Base-by-base conservation (phyloP, 2,113 vertebrate species). In the Crotalus tigris region DNA sequence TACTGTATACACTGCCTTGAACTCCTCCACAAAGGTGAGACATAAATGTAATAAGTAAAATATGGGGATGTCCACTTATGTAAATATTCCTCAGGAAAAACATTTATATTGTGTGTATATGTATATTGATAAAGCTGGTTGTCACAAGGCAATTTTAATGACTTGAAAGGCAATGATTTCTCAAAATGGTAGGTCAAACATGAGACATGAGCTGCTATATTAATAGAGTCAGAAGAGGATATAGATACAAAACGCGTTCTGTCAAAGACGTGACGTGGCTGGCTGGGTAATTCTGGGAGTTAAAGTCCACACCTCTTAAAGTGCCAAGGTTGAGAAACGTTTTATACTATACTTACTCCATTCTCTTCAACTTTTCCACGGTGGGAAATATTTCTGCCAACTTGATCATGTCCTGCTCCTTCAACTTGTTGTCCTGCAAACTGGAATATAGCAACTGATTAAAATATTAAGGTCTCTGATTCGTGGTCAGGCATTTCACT, bases 371-470 rank as follows among this genome's bases (percentile, higher is more conserved):
- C 29, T 91, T 97, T 0, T 91, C 87, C 93, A 99, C 96, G 89
- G 55, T 93, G 59, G 96, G 97, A n/a, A 98, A 96, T n/a, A 97
- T 39, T 13, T 97, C 94, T 24, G 96, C 85, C 0, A 98, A 24
- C 10, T 61, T 94, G 88, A 94, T 89, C 88, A 98, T 94, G 0
- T 98, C 98, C 1, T 2, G 92, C 26, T 98, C 97, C 94, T 94
- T 97, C 90, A 99, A 96, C 86, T 94, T 96, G 93, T 99, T 99
- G 97, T 98, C 98, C 94, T 97, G 98, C 86, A 99, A 96, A 94
- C 99, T 99, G 94, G 57, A 95, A 69, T 64, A 0, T 3, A 89
- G 87, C 86, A 29, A 61, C 24, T 12, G 44, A 46, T 95, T 21
- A 94, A 26, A 0, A 12, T 21, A 33, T 4, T 7, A 29, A 90